These are phyloP conservation scores for Clarias platycephalus DNA, from an alignment of 2,797 vertebrate species.

Conservation along the genomic window DNA sequence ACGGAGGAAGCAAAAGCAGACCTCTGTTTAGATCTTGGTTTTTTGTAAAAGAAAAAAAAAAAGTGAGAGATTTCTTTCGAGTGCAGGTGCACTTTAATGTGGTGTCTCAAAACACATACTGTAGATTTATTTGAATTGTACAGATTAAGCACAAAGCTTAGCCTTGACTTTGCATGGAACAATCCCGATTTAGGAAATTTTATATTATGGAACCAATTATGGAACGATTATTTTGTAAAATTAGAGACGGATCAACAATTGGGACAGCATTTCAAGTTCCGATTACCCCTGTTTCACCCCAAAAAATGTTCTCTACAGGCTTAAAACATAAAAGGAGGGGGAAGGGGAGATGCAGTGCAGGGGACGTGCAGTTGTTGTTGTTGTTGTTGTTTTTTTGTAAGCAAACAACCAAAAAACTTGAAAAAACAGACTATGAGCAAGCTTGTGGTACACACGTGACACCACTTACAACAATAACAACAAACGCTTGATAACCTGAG, in stretches of 20 bases:
- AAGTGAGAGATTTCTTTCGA: slow-evolving; percentile 30
- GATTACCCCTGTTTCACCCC: background rate
- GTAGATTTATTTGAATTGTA: slow-evolving; percentile 26
- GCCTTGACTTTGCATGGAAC: background rate
- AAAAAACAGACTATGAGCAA: too few relatives aligned
- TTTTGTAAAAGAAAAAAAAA: slow-evolving; percentile 28
- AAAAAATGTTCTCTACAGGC: background rate
- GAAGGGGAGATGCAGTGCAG: too few relatives aligned
- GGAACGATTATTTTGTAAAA: background rate
- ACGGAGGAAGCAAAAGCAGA: slow-evolving; percentile 32
- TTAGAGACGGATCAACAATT: background rate
- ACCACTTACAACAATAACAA: too few relatives aligned
- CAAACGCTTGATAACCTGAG: too few relatives aligned
- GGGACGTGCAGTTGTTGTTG: too few relatives aligned
- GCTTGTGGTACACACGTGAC: too few relatives aligned
- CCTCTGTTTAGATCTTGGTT: slow-evolving; percentile 30
- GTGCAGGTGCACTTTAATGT: slow-evolving; percentile 5
- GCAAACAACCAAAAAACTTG: too few relatives aligned
- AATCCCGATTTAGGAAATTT: slow-evolving; percentile 13
- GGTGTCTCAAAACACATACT: slow-evolving; percentile 44
- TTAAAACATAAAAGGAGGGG: background rate
- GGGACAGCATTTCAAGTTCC: background rate
- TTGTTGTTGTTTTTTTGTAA: too few relatives aligned
- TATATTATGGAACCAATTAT: background rate
- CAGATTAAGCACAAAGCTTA: slow-evolving; percentile 12